Conservation (phyloP, 1,140 invertebrate genomes). For the Leptinotarsa undecemlineata region DNA sequence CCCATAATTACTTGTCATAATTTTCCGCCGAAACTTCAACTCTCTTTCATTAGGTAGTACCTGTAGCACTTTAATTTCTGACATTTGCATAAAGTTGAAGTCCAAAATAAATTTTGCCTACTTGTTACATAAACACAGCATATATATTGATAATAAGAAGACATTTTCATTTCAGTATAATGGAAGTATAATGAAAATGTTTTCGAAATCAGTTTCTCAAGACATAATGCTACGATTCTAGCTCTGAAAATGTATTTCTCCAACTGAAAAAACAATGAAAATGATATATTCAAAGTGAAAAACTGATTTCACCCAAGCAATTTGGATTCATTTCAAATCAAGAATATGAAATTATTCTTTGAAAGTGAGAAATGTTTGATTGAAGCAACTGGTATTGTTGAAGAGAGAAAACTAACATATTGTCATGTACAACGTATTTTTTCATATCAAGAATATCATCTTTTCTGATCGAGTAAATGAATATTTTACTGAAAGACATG, state of each 20-base stretch:
- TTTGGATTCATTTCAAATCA: too few relatives aligned
- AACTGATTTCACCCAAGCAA: background rate
- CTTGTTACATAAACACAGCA: background rate
- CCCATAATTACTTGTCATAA: too few relatives aligned
- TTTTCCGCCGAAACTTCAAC: too few relatives aligned
- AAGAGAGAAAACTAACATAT: conserved; percentile 7
- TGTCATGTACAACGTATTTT: background rate
- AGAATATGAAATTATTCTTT: conserved; percentile 4
- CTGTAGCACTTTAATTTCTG: too few relatives aligned
- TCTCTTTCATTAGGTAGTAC: too few relatives aligned
- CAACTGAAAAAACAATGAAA: background rate
- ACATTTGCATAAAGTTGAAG: too few relatives aligned
- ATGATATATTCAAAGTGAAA: conserved; percentile 1
- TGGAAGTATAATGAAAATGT: too few relatives aligned
- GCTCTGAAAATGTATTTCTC: background rate
- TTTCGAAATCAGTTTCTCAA: too few relatives aligned
- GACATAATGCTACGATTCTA: background rate
- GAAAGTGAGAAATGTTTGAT: background rate
- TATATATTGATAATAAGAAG: background rate
- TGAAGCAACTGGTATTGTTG: conserved; percentile 1
- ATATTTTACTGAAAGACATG: too few relatives aligned
- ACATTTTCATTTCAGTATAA: background rate
- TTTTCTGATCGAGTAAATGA: background rate
- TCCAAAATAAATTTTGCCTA: too few relatives aligned
- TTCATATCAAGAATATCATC: conserved; percentile 7